Percentiles rank a stretch among this genome's conserved stretches.
Conservation (phyloP, 2,113 vertebrate genomes). For the Alaudala cheleensis region DNA sequence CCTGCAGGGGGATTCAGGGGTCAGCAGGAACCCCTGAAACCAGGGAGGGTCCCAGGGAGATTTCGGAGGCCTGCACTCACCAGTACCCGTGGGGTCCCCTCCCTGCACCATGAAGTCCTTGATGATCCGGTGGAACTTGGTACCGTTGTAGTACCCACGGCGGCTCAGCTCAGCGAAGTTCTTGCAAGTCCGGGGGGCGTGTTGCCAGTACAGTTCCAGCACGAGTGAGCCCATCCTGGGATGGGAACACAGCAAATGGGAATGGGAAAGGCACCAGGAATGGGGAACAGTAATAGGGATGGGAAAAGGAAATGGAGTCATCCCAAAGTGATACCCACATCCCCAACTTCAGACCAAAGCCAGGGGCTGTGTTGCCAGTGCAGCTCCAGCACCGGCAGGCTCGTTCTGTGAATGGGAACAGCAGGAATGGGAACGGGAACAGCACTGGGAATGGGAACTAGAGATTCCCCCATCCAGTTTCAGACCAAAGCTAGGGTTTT, state of each 20-base stretch:
- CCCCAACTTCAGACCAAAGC: background rate
- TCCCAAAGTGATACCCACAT: background rate
- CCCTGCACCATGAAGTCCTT: slow-evolving; percentile 97
- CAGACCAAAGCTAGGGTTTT: background rate
- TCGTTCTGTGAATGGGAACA: background rate
- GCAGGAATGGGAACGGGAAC: background rate
- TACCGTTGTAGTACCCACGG: slow-evolving; percentile 91
- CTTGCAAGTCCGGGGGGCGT: slow-evolving; percentile 90
- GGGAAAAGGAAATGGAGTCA: background rate
- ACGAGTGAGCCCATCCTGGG: slow-evolving; percentile 87
- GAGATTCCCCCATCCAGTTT: background rate
- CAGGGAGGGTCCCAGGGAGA: background rate
- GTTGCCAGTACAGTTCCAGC: slow-evolving; percentile 93
- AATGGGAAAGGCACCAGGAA: background rate
- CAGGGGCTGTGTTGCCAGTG: slow-evolving; percentile 84
- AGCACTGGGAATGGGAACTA: background rate
- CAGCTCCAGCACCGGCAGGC: background rate
- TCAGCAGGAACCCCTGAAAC: background rate
- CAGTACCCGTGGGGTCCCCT: slow-evolving; percentile 94
- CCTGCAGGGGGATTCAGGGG: slow-evolving; percentile 57
- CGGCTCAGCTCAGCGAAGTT: slow-evolving; percentile 92
- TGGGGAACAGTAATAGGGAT: background rate
- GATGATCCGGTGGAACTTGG: slow-evolving; percentile 92
- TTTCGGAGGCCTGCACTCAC: slow-evolving; percentile 48
- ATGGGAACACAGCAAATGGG: background rate